Base-by-base conservation (phyloP, 2,888 invertebrate species). In the Stegophylla sp. region DNA sequence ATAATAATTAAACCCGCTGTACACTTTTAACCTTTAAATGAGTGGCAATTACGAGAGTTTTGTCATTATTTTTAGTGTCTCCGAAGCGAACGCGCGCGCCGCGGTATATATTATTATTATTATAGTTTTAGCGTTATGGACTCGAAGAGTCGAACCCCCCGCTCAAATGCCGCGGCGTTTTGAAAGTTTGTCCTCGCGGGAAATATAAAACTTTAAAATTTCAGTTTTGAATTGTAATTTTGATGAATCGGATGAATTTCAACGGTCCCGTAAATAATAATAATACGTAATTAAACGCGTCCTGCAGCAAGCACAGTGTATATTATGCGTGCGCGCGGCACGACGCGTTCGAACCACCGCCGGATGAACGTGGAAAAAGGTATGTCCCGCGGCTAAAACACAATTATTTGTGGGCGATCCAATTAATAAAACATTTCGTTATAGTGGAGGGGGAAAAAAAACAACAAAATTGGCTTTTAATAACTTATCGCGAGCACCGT, bases 1-100 rank as follows among this genome's bases (percentile, higher is more conserved):
- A n/a, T n/a, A n/a, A n/a, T n/a, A n/a, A 73, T 74, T 74, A 74
- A 61, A 61, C 61, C 73, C 26, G 73, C 1, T 72, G n/a, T n/a
- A n/a, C n/a, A 26, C 72, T 59, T 59, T 53, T 17, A 45, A 48
- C 73, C 28, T 45, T 61, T 61, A 61, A 61, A 61, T 7, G 43
- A 59, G 45, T 43, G 23, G 61, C 28, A 63, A 74, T 74, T 74
- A 74, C 61, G n/a, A 59, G 73, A 74, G 61, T 74, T 74, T 43
- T 23, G 17, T 59, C 43, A 59, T 72, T 72, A 72, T 56, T 43
- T 72, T 74, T 28, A 74, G 20, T 61, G 73, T 28, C 61, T 45
- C 45, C 13, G 28, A 74, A 61, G 43, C 23, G 17, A 5, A 34
- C 7, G 34, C 26, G 10, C n/a, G n/a, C n/a, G n/a, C n/a, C n/a